Conservation (phyloP, 2,797 vertebrate species). For the Valencia hispanica region DNA sequence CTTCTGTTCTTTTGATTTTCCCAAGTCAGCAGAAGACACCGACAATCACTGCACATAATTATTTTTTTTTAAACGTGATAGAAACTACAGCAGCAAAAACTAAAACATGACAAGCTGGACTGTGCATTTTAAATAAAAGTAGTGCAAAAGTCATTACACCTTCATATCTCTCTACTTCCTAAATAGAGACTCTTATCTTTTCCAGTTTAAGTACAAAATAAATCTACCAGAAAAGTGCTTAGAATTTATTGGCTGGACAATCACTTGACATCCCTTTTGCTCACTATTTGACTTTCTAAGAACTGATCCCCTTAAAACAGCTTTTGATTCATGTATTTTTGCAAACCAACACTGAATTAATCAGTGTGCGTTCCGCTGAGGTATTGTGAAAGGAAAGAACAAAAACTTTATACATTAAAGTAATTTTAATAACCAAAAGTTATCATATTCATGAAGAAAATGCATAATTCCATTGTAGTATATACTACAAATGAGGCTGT, state of each 20-base stretch:
- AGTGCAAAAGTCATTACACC: constrained; percentile 35
- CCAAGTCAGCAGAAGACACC: constrained; percentile 9
- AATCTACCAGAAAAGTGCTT: constrained; percentile 37
- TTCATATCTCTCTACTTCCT: constrained; percentile 29
- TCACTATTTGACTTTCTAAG: constrained; percentile 28
- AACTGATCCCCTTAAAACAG: constrained; percentile 39
- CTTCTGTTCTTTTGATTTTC: constrained; percentile 1
- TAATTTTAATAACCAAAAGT: constrained; percentile 26
- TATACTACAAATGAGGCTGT: constrained; percentile 38
- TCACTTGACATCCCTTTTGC: constrained; percentile 49
- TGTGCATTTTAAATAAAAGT: constrained; percentile 37
- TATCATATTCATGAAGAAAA: constrained; percentile 20
- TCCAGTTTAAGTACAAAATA: constrained; percentile 38
- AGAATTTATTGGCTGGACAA: constrained; percentile 37
- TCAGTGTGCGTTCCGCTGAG: constrained; percentile 15
- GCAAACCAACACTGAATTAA: constrained; percentile 36
- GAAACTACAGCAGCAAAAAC: constrained; percentile 31
- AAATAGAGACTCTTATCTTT: constrained; percentile 52
- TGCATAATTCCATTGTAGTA: constrained; percentile 10
- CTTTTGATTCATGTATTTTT: constrained; percentile 51
- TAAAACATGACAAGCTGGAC: constrained; percentile 16
- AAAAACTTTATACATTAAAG: constrained; percentile 21
- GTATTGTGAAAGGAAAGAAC: constrained; percentile 21
- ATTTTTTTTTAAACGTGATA: not conserved
- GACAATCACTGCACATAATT: not conserved